A percentile compares a stretch with the other conserved stretches of the same genome.
Conservation (phyloP, 2,797 vertebrate species). For the Liasis olivaceus region DNA sequence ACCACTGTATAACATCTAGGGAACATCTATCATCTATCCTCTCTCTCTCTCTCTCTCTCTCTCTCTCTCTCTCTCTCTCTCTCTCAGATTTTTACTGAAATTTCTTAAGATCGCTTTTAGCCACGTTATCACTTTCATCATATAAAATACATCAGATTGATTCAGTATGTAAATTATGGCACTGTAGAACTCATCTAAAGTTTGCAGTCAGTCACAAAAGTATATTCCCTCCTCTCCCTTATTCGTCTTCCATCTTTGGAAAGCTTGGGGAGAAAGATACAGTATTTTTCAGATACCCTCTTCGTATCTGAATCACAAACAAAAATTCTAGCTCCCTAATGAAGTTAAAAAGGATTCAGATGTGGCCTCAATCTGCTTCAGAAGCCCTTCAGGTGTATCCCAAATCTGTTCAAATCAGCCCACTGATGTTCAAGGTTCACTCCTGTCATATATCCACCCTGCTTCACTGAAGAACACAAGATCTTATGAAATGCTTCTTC, state of each 20-base stretch:
- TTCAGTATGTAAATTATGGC: not conserved
- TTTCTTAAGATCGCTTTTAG: not conserved
- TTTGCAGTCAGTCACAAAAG: not conserved
- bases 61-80: not conserved
- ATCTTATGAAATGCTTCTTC: too few species aligned
- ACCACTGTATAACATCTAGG: too few species aligned
- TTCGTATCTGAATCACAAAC: not conserved
- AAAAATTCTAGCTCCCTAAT: not conserved
- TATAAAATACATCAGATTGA: not conserved
- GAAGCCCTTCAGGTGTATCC: too few species aligned
- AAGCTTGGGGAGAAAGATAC: not conserved
- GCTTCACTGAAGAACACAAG: too few species aligned
- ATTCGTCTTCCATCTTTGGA: not conserved
- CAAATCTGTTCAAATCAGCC: too few species aligned
- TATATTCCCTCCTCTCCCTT: not conserved
- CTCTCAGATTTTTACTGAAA: not conserved
- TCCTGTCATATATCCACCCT: too few species aligned
- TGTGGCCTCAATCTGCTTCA: too few species aligned
- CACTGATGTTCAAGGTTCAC: too few species aligned
- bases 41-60: not conserved
- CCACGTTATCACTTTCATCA: not conserved
- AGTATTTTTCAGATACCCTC: not conserved
- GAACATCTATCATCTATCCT: not conserved
- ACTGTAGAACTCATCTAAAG: not conserved
- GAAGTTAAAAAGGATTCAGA: too few species aligned